These are phyloP conservation scores for Peromyscus attwateri DNA, from an alignment of 2,797 vertebrate species.

Conservation along the genomic window DNA sequence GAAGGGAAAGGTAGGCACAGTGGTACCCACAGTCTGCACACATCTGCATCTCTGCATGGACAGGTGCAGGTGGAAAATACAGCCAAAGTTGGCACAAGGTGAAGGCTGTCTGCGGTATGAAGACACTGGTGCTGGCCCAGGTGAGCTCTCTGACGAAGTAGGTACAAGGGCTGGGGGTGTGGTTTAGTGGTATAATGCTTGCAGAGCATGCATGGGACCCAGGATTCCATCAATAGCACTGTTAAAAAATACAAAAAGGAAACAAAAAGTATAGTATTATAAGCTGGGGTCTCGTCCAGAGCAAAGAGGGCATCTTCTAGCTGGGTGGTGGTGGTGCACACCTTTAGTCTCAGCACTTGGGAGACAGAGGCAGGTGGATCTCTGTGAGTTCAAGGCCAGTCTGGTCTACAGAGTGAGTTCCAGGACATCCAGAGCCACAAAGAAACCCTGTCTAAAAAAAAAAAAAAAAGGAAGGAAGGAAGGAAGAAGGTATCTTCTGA, in stretches of 20 bases:
- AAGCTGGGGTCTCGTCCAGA: not conserved
- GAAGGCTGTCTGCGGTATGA: not conserved
- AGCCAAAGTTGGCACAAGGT: not conserved
- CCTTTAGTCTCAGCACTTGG: not conserved
- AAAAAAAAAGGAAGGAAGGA: too few species aligned
- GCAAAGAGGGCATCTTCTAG: not conserved
- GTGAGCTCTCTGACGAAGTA: not conserved
- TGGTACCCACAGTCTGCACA: not conserved
- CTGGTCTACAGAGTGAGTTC: too few species aligned
- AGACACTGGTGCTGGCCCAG: not conserved
- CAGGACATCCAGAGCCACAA: too few species aligned
- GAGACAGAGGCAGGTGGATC: too few species aligned
- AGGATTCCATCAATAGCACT: not conserved
- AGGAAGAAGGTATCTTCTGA: not conserved
- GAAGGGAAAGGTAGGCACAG: not conserved
- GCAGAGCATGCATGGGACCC: not conserved
- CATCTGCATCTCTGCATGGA: not conserved
- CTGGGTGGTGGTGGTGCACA: not conserved
- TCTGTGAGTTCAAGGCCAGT: too few species aligned
- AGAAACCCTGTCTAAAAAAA: too few species aligned
- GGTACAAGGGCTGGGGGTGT: not conserved
- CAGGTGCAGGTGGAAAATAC: not conserved
- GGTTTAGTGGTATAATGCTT: not conserved
- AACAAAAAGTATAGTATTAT: not conserved
- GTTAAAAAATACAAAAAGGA: not conserved